phyloP scores from a whole-genome alignment of 2,888 invertebrate species.

The Pachymerium ferrugineum region DNA sequence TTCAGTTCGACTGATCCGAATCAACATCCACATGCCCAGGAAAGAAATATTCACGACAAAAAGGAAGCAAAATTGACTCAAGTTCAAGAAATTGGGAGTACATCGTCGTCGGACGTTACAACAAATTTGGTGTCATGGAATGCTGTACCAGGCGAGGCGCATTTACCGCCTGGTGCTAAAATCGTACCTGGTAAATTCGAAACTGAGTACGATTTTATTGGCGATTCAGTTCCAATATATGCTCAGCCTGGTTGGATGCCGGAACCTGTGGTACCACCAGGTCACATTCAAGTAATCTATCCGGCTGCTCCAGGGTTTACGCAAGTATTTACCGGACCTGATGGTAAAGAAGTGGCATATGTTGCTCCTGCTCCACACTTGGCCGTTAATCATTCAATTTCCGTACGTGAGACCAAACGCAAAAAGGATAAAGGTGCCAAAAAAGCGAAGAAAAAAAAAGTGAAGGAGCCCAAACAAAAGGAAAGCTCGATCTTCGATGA shows the following conservation, averaged over 20 bases:
- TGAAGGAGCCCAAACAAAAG: neutral
- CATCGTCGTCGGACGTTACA: neutral
- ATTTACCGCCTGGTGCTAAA: neutral
- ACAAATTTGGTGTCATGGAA: neutral
- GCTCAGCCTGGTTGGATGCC: conserved; percentile 23
- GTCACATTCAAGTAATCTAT: neutral
- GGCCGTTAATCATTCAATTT: neutral
- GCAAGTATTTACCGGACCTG: neutral
- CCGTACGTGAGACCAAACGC: too few relatives aligned
- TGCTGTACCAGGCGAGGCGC: neutral
- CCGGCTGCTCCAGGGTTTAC: neutral
- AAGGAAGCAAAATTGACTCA: conserved; percentile 4
- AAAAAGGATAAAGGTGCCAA: neutral
- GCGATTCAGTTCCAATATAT: neutral
- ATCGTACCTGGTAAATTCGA: neutral
- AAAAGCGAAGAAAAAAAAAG: neutral
- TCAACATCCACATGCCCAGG: neutral
- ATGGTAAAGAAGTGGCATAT: neutral
- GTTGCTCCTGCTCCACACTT: neutral
- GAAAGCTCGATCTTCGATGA: neutral
- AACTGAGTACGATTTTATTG: conserved; percentile 27
- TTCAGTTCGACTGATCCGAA: neutral
- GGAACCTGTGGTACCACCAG: conserved; percentile 20
- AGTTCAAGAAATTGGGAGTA: conserved; percentile 32
- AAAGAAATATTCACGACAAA: neutral